Percentiles rank a stretch among this genome's conserved stretches.
phyloP scores from a whole-genome alignment of 2,797 vertebrate genomes.

The Alosa sapidissima region DNA sequence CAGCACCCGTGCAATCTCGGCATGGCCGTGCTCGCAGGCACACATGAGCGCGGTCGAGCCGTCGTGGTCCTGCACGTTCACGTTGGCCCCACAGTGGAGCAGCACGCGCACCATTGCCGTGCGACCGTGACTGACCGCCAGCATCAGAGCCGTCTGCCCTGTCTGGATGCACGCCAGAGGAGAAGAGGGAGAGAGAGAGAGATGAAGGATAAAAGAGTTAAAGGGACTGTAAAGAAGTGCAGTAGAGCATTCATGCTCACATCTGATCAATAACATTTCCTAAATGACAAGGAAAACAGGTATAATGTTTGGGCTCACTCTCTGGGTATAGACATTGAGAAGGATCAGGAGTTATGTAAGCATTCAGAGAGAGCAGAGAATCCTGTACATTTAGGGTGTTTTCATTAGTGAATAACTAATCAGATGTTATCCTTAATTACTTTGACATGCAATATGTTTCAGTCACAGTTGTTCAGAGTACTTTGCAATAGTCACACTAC shows the following conservation, averaged over 20 bases:
- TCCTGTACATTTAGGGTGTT: background rate
- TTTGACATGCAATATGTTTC: background rate
- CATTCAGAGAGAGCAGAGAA: background rate
- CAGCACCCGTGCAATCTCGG: conserved; percentile 82
- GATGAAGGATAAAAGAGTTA: background rate
- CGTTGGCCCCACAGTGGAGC: conserved; percentile 80
- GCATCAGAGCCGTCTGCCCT: conserved; percentile 93
- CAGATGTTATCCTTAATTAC: background rate
- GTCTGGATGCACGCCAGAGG: conserved; percentile 59
- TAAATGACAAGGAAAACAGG: background rate
- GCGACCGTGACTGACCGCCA: conserved; percentile 90
- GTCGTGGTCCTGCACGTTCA: conserved; percentile 87
- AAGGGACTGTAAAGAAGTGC: background rate
- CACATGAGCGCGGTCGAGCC: conserved; percentile 91
- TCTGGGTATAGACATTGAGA: background rate
- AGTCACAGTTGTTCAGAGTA: background rate
- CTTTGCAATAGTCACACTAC: background rate
- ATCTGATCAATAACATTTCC: background rate
- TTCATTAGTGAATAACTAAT: background rate
- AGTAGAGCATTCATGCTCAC: background rate
- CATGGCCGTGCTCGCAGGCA: conserved; percentile 85
- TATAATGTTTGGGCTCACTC: background rate
- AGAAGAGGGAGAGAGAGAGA: background rate
- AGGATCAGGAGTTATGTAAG: background rate
- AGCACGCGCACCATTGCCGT: conserved; percentile 91